Percentiles rank a stretch among this genome's conserved stretches.
phyloP scores from a whole-genome alignment of 2,113 vertebrate species.

The Bambusicola thoracicus region DNA sequence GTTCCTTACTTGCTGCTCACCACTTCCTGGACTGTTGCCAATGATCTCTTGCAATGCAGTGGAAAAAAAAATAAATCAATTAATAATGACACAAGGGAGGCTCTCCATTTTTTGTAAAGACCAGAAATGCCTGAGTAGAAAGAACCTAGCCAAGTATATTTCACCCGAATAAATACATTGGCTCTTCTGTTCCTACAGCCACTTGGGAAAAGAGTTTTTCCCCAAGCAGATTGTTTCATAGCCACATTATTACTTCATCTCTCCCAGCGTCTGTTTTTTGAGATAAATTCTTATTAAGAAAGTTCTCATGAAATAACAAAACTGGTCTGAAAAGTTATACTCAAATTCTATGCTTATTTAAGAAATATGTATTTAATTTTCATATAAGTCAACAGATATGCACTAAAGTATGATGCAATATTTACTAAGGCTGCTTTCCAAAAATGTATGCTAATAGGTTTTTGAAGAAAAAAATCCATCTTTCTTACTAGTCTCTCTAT shows the following conservation, averaged over 20 bases:
- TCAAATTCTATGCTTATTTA: background rate
- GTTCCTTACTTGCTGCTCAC: constrained; percentile 33
- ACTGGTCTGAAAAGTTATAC: background rate
- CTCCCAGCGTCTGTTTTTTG: background rate
- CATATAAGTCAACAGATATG: background rate
- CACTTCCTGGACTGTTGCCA: constrained; percentile 60
- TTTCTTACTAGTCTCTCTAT: background rate
- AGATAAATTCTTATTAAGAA: constrained; percentile 29
- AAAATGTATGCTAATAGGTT: background rate
- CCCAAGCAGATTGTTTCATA: background rate
- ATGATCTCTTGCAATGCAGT: background rate
- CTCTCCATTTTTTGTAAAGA: constrained; percentile 40
- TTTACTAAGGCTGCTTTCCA: constrained; percentile 10
- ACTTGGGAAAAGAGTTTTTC: background rate
- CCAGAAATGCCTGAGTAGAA: background rate
- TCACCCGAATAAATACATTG: background rate
- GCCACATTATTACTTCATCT: background rate
- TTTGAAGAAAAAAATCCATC: background rate
- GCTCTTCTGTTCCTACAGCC: background rate
- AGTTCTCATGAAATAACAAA: background rate
- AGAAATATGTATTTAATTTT: background rate
- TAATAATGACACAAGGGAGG: constrained; percentile 59
- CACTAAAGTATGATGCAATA: background rate
- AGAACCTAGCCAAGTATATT: background rate
- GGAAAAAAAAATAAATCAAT: constrained; percentile 70